Base-by-base conservation (phyloP, 1,140 invertebrate species). In the Brachionus plicatilis region DNA sequence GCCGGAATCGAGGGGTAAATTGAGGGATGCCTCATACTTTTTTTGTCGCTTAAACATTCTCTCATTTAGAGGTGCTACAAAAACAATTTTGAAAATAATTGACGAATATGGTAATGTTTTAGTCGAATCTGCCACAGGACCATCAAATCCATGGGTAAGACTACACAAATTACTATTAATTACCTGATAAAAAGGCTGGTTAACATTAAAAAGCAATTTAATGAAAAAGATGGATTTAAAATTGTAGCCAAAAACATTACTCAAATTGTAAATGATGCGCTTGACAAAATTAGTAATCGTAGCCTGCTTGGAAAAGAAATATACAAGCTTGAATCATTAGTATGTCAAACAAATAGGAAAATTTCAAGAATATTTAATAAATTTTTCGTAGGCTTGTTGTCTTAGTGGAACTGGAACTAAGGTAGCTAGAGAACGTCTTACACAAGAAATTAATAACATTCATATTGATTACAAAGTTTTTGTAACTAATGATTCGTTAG, bases 401-500 rank as follows among this genome's bases (percentile, higher is more conserved):
- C 24, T 82, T n/a, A 82, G 79, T 82, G 79, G 79, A 9, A 37
- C 20, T 47, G 79, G 79, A 20, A 82, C 5, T 9, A 82, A 82
- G 24, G 3, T 24, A 43, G 79, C 79, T 37, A 24, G 53, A 37
- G 79, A 82, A 65, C 41, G 53, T 14, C 33, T 82, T 12, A 14
- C 20, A 24, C 6, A 60, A 33, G 79, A 60, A 68, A 65, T 82
- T 45, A 8, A 60, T 14, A 43, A 45, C 4, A 43, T 82, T 47
- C 33, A 82, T 68, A 27, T 82, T 27, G 33, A 60, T 41, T 65
- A 65, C 24, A 82, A 68, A 65, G 33, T 82, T 14, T 68, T 43
- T 68, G 33, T 82, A 12, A 82, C 79, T 37, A 82, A 82, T 14
- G 79, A 82, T 47, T 82, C 79, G 3, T 24, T 82, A 9, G 37